A percentile compares a stretch with the other conserved stretches of the same genome.
Conservation (phyloP, 2,888 invertebrate genomes). For the Chydorus sphaericus region DNA sequence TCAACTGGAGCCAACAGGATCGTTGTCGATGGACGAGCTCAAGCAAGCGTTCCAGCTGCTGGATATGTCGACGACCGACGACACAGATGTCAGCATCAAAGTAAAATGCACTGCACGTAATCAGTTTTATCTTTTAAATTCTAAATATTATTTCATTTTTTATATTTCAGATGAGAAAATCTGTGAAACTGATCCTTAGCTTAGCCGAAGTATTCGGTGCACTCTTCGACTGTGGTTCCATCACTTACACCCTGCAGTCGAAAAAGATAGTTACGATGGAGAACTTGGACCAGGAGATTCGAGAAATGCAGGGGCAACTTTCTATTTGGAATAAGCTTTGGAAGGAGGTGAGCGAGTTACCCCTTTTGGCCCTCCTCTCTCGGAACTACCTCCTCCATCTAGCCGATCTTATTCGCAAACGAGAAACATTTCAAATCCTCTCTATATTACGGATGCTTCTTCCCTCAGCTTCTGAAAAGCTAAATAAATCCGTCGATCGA, state of each 20-base stretch:
- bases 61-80: constrained; percentile 2
- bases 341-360: constrained; percentile 1
- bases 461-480: background rate
- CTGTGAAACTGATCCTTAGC: background rate
- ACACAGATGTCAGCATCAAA: background rate
- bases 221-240: background rate
- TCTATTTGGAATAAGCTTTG: background rate
- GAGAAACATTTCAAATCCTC: background rate
- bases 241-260: background rate
- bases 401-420: background rate
- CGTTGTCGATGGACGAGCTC: background rate
- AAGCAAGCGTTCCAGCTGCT: constrained; percentile 8
- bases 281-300: background rate
- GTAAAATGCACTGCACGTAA: too few species aligned
- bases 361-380: background rate
- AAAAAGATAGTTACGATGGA: background rate
- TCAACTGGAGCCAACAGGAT: background rate
- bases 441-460: background rate
- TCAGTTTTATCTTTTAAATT: too few species aligned
- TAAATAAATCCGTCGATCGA: background rate
- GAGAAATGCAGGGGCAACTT: background rate
- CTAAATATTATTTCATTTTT: too few species aligned
- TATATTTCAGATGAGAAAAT: background rate
- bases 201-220: background rate
- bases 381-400: constrained; percentile 1